Evolutionary conservation across 35 echinoderm and acorn worm genomes (phyloP), one percentile per base, ranked within the genome.

Genomic region (Ophioderma brevispina): DNA sequence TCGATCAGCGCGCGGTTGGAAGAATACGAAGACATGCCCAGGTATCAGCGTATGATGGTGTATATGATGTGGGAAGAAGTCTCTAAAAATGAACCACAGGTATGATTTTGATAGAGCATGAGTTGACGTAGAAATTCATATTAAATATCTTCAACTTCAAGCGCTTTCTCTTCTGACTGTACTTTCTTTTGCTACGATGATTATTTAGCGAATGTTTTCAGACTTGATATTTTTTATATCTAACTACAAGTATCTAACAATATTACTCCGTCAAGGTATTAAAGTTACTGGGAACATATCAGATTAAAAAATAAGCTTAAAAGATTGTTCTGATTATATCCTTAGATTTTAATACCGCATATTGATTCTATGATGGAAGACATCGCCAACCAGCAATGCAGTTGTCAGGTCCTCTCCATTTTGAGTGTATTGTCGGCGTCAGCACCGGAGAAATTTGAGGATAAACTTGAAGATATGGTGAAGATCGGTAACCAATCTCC

Each of bases 41-140:
- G 43, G 0, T 23, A 23, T 10, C 80, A 97, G 79, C 94, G 93
- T 70, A 85, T 38, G 13, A 89, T 85, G 55, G 81, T 94, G 18
- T 97, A 97, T 76, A 94, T 97, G 92, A 82, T 97, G 32, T 78
- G 89, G 21, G 95, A 90, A 40, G 95, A 97, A 25, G 85, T 97
- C 4, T 84, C 88, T 0, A 97, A 97, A 70, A 79, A 46, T 38
- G 80, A 94, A 23, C 84, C 95, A 25, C 79, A 97, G 82, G 95
- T 94, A 92, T 35, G 63, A n/a, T n/a, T n/a, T n/a, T n/a, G n/a
- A n/a, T n/a, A n/a, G n/a, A n/a, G n/a, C n/a, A n/a, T n/a, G n/a
- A n/a, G n/a, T n/a, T n/a, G n/a, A n/a, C n/a, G n/a, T n/a, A n/a
- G n/a, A n/a, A n/a, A n/a, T n/a, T n/a, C n/a, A n/a, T n/a, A n/a